phyloP scores from a whole-genome alignment of 2,797 vertebrate genomes.

The Pogonophryne albipinna region DNA sequence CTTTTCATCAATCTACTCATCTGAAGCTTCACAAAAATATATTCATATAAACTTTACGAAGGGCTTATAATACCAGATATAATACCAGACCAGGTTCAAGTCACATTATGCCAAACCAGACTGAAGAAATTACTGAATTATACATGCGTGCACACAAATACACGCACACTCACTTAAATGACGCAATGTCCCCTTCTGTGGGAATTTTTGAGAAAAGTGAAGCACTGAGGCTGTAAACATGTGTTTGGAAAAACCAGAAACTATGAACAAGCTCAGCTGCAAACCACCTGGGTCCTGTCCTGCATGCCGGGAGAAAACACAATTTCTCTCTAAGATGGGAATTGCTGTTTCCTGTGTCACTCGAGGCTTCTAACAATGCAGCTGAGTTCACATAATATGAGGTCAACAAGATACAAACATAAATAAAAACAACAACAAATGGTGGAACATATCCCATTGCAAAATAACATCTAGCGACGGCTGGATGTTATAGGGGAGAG shows the following conservation, averaged over 20 bases:
- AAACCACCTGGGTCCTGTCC: constrained; percentile 62
- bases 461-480: constrained; percentile 70
- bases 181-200: constrained; percentile 46
- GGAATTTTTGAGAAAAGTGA: constrained; percentile 42
- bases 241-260: constrained; percentile 50
- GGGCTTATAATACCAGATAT: constrained; percentile 8
- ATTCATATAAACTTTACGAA: constrained; percentile 1
- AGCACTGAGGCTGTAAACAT: constrained; percentile 54
- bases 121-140: constrained; percentile 14
- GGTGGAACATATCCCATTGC: background rate
- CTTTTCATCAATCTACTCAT: background rate
- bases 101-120: constrained; percentile 8
- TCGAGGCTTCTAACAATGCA: constrained; percentile 36
- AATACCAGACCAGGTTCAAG: constrained; percentile 11
- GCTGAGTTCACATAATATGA: constrained; percentile 18
- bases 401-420: constrained; percentile 16
- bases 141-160: background rate
- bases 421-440: constrained; percentile 25
- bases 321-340: constrained; percentile 42
- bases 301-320: constrained; percentile 40
- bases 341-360: constrained; percentile 58
- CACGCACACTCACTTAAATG: constrained; percentile 11
- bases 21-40: background rate
- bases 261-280: constrained; percentile 59
- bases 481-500: constrained; percentile 87